Conservation (phyloP, 2,113 vertebrate genomes). For the Promerops cafer region DNA sequence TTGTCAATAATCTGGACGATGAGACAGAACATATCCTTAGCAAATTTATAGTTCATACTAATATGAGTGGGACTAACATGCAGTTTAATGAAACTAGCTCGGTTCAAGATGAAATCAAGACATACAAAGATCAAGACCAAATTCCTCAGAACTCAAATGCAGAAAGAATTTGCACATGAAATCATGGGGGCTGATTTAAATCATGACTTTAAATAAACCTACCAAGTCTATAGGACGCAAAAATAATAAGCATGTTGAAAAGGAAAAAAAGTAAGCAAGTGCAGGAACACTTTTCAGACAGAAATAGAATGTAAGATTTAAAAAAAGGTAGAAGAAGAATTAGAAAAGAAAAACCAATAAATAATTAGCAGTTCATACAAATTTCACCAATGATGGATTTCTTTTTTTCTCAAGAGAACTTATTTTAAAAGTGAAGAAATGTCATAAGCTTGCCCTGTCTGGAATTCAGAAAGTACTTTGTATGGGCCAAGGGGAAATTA, state of each 20-base stretch:
- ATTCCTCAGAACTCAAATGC: neutral
- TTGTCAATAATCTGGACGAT: neutral
- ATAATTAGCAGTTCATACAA: neutral
- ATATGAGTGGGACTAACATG: neutral
- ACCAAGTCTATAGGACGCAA: neutral
- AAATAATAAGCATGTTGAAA: neutral
- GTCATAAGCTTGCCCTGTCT: neutral
- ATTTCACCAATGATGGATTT: neutral
- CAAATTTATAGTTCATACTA: neutral
- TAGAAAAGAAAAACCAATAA: neutral
- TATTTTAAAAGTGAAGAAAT: neutral
- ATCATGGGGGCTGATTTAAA: neutral
- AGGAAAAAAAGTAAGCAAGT: neutral
- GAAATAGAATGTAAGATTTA: neutral
- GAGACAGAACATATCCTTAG: neutral
- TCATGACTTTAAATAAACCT: neutral
- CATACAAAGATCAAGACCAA: neutral
- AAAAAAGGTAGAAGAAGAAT: neutral
- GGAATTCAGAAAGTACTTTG: neutral
- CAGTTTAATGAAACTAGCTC: neutral
- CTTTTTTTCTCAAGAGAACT: neutral
- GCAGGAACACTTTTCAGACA: neutral
- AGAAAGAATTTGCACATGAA: neutral
- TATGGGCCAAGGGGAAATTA: neutral
- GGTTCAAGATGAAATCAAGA: neutral